Evolutionary conservation across 2,888 invertebrate genomes (phyloP), one percentile per base, ranked within the genome.

Genomic region (Cataglyphis rosenhaueri): DNA sequence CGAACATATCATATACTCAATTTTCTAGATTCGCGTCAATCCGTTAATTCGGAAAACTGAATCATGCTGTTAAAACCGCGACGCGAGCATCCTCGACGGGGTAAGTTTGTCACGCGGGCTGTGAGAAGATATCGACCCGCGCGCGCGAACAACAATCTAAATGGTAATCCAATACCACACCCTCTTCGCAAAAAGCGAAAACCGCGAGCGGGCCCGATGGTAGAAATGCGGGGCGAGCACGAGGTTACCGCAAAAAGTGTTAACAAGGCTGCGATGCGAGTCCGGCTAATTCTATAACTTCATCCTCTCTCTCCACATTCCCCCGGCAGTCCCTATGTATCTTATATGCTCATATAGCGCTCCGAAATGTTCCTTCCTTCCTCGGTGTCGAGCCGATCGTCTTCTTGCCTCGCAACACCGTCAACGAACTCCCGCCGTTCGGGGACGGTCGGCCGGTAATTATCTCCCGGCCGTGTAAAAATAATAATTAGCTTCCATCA

Each of bases 121-220:
- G 52, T 9, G 81, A 73, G 65, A 41, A 64, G 38, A 52, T 59
- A 84, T 83, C 79, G 86, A 68, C 61, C 38, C 32, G 62, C 70
- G 86, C 75, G 86, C 82, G 87, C 86, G 89, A 87, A 89, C 84
- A 90, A 93, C 93, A 94, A 94, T 94, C 91, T 94, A 94, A 94
- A 94, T 94, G 94, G 92, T 94, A 94, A 94, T 94, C 90, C 92
- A 88, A 92, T 86, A 92, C 94, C 94, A 94, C 93, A 92, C 94
- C 94, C 92, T 91, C 92, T 89, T 90, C 61, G 91, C 91, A 92
- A 93, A 93, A 94, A 93, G 89, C 87, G 89, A 93, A 93, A 93
- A 93, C 86, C 85, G 65, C 81, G 82, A 48, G 18, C 64, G 70
- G 64, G 73, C 59, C 66, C 66, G 82, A 73, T 59, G 21, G 85